Evolutionary conservation across 2,113 vertebrate species (phyloP).

Genomic region (Delphinus delphis): DNA sequence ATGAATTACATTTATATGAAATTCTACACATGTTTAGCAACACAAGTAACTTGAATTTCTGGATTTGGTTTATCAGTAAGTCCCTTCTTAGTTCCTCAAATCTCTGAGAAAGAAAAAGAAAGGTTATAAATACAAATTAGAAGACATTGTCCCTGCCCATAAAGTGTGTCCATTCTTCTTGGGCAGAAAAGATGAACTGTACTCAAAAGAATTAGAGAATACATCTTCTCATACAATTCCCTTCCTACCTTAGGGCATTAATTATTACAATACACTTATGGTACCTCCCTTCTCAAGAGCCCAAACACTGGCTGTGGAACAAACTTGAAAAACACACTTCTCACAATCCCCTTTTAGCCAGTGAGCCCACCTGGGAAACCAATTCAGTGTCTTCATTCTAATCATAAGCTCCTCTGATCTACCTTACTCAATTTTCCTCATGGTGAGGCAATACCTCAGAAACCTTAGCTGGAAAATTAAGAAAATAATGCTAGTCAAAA

Average conservation of each 20-base stretch:
- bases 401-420: not conserved
- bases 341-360: not conserved
- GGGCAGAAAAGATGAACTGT: not conserved
- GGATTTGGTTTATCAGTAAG: not conserved
- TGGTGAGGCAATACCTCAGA: not conserved
- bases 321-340: not conserved
- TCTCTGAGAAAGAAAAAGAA: not conserved
- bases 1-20: slow-evolving; percentile 36
- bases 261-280: not conserved
- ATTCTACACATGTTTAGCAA: not conserved
- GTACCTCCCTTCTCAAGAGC: not conserved
- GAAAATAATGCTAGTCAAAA: not conserved
- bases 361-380: not conserved
- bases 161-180: not conserved
- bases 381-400: not conserved
- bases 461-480: not conserved
- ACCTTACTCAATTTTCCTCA: not conserved
- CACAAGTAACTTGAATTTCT: slow-evolving; percentile 15
- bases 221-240: not conserved
- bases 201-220: not conserved
- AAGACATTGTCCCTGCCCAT: not conserved
- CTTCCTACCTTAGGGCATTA: not conserved
- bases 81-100: slow-evolving; percentile 29
- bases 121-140: slow-evolving; percentile 36
- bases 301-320: not conserved